phyloP scores from a whole-genome alignment of 2,888 invertebrate species.

The Athalia cordata region DNA sequence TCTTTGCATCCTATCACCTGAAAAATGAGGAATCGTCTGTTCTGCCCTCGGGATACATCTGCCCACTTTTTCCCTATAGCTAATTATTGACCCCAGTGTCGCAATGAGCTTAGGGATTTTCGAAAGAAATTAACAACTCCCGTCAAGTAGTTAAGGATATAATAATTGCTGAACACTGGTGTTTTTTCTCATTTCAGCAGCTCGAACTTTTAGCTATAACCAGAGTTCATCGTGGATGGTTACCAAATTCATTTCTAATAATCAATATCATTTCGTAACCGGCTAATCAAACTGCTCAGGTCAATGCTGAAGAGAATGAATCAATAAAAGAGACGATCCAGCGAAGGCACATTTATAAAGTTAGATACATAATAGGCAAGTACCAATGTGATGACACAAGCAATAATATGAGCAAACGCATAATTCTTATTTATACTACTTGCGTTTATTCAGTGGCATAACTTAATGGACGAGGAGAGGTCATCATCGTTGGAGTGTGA shows the following conservation, averaged over 20 bases:
- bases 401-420: constrained; percentile 11
- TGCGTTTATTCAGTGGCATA: not conserved
- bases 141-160: not conserved
- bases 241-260: too few species aligned
- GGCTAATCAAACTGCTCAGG: too few species aligned
- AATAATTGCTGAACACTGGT: not conserved
- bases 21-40: too few species aligned
- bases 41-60: too few species aligned
- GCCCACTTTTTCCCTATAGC: not conserved
- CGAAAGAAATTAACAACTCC: not conserved
- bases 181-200: not conserved
- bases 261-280: too few species aligned
- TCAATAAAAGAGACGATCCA: too few species aligned
- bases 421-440: not conserved
- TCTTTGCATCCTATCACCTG: too few species aligned
- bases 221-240: too few species aligned
- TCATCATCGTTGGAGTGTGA: too few species aligned
- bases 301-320: not conserved
- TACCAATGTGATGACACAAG: constrained; percentile 3
- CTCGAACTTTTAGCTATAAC: too few species aligned
- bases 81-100: constrained; percentile 13
- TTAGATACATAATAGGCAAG: not conserved
- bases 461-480: too few species aligned
- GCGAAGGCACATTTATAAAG: not conserved
- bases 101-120: constrained; percentile 21